Base-by-base conservation (phyloP, 1,140 invertebrate genomes). In the Bactericera cockerelli region DNA sequence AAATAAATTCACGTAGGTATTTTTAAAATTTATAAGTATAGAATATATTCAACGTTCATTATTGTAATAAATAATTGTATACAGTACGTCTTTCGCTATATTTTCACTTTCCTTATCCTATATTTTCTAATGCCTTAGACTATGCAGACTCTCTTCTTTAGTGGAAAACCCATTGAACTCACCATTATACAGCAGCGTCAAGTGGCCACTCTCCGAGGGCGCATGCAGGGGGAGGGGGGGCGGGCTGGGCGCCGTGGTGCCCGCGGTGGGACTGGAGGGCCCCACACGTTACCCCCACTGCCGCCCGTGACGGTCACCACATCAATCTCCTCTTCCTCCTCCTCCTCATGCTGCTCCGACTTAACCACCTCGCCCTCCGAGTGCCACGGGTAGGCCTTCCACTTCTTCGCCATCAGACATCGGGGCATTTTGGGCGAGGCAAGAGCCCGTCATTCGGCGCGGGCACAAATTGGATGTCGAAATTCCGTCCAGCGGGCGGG, bases 271-370 rank as follows among this genome's bases (percentile, higher is more conserved):
- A 65, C 81, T 83, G 61, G 81, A 81, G 3, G 82, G 82, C 21
- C 80, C 81, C 81, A 83, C 72, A 67, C 26, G 63, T 63, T 56
- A 58, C 61, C 25, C 24, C 39, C 6, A 16, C 31, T 13, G 16
- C 33, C 31, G 31, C 26, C 31, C 21, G 22, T 26, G 13, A 55
- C 33, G 4, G 49, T 55, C 58, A 87, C 86, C 66, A 87, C 85
- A 76, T 87, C 85, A 73, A 87, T 86, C 71, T 87, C 84, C 74
- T 87, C 86, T 59, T 88, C 85, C 61, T 86, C 84, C 1, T 70
- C 70, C 60, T 84, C 79, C 2, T 53, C 65, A 59, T 59, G 60
- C 59, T 42, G 42, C 56, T 19, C n/a, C 4, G n/a, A 8, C 6
- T 24, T 55, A n/a, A 21, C 31, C 4, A n/a, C 49, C 1, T 22